phyloP scores from a whole-genome alignment of 2,888 invertebrate genomes.

The Unio delphinus region DNA sequence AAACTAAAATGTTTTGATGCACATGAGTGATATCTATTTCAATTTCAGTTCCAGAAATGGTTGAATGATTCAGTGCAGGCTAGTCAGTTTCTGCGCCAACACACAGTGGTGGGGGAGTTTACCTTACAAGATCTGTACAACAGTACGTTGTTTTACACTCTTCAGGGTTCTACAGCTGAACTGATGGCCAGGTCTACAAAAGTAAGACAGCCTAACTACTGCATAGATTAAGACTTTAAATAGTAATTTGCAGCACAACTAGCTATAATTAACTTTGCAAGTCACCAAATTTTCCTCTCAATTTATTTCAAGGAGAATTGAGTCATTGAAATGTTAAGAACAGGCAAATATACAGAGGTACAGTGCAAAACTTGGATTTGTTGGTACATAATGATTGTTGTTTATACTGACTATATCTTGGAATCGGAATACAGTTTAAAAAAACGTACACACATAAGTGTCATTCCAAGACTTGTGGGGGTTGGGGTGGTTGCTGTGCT shows the following conservation, averaged over 20 bases:
- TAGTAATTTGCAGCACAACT: no score
- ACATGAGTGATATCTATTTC: background rate
- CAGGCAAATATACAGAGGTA: background rate
- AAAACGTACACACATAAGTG: no score
- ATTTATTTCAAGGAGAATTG: no score
- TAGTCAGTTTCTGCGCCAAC: slow-evolving; percentile 57
- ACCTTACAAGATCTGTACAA: slow-evolving; percentile 42
- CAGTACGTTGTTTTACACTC: slow-evolving; percentile 51
- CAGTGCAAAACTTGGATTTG: background rate
- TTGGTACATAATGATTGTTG: background rate
- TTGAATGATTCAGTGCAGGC: slow-evolving; percentile 36
- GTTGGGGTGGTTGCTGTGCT: no score
- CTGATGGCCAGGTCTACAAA: slow-evolving; percentile 21
- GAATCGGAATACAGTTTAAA: no score
- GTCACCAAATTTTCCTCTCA: no score
- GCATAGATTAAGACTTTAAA: background rate
- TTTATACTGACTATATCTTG: no score
- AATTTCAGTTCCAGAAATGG: slow-evolving; percentile 42
- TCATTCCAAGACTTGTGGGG: no score
- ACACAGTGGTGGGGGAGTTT: slow-evolving; percentile 55
- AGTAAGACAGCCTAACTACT: background rate
- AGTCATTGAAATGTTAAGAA: background rate
- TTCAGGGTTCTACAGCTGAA: slow-evolving; percentile 57
- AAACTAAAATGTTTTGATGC: background rate
- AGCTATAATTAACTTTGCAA: no score